A percentile compares a stretch with the other conserved stretches of the same genome.
These are phyloP conservation scores for Spicauda simplicius DNA, from an alignment of 2,888 invertebrate genomes.

Conservation along the genomic window DNA sequence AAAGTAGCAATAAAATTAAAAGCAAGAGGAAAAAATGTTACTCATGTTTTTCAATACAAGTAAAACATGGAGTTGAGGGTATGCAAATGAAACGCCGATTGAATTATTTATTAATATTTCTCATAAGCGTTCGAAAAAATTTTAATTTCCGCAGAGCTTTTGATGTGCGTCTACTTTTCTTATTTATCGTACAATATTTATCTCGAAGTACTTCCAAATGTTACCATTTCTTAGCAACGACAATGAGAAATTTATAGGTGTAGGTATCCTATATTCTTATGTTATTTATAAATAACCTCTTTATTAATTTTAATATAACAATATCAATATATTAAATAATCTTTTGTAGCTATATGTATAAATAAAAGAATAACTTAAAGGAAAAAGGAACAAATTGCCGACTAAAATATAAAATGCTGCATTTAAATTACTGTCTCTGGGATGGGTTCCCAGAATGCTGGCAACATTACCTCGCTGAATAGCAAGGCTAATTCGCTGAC, in stretches of 20 bases:
- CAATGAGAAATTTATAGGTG: background rate
- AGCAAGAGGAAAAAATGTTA: background rate
- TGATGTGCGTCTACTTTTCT: conserved; percentile 20
- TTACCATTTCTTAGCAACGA: background rate
- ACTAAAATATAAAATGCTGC: no score
- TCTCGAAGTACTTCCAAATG: background rate
- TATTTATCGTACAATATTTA: conserved; percentile 3
- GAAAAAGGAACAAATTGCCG: no score
- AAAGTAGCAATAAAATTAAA: background rate
- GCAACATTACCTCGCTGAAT: no score
- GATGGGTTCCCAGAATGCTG: no score
- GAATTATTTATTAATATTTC: background rate
- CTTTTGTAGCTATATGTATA: no score
- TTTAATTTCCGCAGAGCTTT: conserved; percentile 63
- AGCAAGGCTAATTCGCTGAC: no score
- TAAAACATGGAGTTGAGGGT: background rate
- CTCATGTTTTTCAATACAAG: background rate
- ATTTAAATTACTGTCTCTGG: no score
- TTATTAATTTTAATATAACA: no score
- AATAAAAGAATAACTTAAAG: no score
- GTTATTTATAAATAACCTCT: no score
- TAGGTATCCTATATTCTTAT: no score
- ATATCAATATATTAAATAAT: no score
- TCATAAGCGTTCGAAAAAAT: conserved; percentile 71
- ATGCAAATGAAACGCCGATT: background rate